Base-by-base conservation (phyloP, 2,888 invertebrate species). In the Athalia cordata region DNA sequence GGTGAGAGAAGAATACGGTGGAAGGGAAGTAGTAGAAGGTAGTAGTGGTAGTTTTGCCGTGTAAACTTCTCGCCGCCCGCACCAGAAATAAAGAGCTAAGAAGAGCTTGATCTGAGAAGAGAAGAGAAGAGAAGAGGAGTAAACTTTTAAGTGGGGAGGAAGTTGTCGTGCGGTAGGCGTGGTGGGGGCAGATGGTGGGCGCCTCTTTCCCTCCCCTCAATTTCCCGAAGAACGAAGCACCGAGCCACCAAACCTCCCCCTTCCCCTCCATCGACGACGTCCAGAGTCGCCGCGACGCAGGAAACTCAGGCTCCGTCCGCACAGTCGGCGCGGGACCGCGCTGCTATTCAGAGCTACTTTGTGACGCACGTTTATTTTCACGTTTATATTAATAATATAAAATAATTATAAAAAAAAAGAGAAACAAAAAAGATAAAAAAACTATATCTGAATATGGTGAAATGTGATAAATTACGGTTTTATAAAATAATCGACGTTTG, bases 271-370 rank as follows among this genome's bases (percentile, higher is more conserved):
- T 50, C 50, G 29, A 9, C 5, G 43, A 13, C 0, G 9, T 65
- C 15, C 11, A 49, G 13, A 15, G 11, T 68, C 29, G 52, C 15
- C 43, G 55, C 57, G 67, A 67, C 67, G 77, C 66, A 64, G 68
- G 77, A 77, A 68, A 70, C 70, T 70, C 68, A 72, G 78, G 55
- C 76, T 59, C 78, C 76, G 67, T 77, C 57, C 72, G 72, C 85
- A 85, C 89, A 89, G 89, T 89, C 88, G 87, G 89, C 89, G 89
- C 89, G 88, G 87, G 88, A 88, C 87, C 86, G 89, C 89, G 89
- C 89, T 89, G 88, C 86, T 85, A 88, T 83, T 84, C 87, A 84
- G 83, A 83, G 86, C 84, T 83, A 81, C 45, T 61, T 45, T 45
- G 80, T 81, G 72, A 74, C 77, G 78, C 70, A 72, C 70, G 55